Percentiles rank a stretch among this genome's conserved stretches.
phyloP scores from a whole-genome alignment of 2,113 vertebrate genomes.

The Pluvialis apricaria region DNA sequence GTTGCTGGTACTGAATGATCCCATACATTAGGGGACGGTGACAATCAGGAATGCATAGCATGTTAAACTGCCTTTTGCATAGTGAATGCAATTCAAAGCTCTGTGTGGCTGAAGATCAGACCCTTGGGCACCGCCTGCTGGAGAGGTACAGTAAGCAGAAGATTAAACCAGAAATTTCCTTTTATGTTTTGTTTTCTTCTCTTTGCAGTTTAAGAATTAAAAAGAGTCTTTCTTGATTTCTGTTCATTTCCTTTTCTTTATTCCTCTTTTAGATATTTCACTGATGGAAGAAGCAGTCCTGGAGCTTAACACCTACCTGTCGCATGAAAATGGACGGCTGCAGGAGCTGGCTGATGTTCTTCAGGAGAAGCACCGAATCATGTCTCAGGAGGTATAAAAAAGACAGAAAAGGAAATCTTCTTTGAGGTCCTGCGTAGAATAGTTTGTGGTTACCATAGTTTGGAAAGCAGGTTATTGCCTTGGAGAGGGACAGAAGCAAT shows the following conservation, averaged over 20 bases:
- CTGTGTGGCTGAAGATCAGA: neutral
- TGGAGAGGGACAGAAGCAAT: neutral
- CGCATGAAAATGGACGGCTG: conserved; percentile 84
- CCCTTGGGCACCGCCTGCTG: neutral
- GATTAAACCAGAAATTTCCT: neutral
- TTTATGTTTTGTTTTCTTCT: neutral
- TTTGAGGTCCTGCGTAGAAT: neutral
- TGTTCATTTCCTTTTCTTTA: neutral
- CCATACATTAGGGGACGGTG: accelerated
- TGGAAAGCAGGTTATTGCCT: neutral
- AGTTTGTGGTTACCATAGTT: neutral
- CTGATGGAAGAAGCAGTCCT: conserved; percentile 80
- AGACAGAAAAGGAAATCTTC: neutral
- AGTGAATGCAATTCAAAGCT: neutral
- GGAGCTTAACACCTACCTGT: conserved; percentile 83
- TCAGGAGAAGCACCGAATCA: conserved; percentile 88
- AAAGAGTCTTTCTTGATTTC: accelerated
- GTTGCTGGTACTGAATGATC: neutral
- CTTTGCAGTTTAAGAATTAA: neutral
- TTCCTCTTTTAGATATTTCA: conserved; percentile 70
- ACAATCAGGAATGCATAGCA: neutral
- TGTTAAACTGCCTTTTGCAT: neutral
- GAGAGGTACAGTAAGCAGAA: neutral
- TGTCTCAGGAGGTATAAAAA: conserved; percentile 88
- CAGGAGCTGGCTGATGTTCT: conserved; percentile 88